These are phyloP conservation scores for Drosophila meridionalis DNA, from an alignment of 2,888 invertebrate genomes.

Conservation along the genomic window DNA sequence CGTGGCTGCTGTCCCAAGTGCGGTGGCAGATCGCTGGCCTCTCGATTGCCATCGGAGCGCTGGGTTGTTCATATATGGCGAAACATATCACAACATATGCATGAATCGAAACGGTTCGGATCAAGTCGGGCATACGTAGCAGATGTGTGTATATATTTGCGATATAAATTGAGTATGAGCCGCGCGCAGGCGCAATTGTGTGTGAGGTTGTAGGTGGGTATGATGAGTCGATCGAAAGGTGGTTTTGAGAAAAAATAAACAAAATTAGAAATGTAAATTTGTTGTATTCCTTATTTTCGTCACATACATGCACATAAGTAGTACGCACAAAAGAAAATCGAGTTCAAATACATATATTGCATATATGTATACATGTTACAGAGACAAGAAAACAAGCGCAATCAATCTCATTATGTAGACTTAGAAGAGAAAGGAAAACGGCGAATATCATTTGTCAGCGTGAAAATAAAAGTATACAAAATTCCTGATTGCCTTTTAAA, in stretches of 20 bases:
- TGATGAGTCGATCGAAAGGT: conserved; percentile 79
- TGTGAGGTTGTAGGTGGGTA: conserved; percentile 68
- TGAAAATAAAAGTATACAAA: conserved; percentile 16
- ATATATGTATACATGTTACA: conserved; percentile 11
- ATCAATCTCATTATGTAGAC: conserved; percentile 34
- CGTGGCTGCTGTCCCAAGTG: conserved; percentile 76
- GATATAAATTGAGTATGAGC: conserved; percentile 47
- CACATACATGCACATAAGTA: conserved; percentile 30
- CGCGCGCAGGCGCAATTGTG: conserved; percentile 56
- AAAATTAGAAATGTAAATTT: conserved; percentile 59
- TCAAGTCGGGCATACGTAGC: conserved; percentile 17
- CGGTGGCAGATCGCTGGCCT: conserved; percentile 81
- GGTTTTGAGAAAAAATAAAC: conserved; percentile 62
- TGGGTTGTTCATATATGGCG: conserved; percentile 44
- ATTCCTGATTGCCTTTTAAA: background rate
- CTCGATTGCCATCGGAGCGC: conserved; percentile 82
- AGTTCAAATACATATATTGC: conserved; percentile 28
- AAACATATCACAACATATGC: conserved; percentile 42
- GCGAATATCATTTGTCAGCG: conserved; percentile 72
- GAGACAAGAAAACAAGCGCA: conserved; percentile 41
- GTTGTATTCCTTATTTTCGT: conserved; percentile 40
- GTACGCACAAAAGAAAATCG: conserved; percentile 35
- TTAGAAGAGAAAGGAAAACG: conserved; percentile 37
- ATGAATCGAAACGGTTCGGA: conserved; percentile 13
- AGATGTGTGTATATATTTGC: conserved; percentile 32